Percentiles rank a stretch among this genome's conserved stretches.
phyloP scores from a whole-genome alignment of 2,113 vertebrate species.

The Willisornis vidua region DNA sequence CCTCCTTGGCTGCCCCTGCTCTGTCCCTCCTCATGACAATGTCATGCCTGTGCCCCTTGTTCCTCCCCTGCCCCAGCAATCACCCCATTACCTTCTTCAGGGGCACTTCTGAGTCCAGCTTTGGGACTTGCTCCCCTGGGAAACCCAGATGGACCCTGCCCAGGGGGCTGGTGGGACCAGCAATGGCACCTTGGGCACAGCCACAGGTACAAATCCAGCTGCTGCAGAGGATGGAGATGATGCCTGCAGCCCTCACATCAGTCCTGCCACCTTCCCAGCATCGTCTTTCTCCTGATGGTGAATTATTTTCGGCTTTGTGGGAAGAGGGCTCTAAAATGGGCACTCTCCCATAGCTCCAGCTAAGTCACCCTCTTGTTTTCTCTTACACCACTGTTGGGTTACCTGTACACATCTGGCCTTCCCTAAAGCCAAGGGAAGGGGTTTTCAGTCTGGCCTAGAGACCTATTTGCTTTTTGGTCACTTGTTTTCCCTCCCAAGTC shows the following conservation, averaged over 20 bases:
- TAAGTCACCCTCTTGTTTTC: background rate
- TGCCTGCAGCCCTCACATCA: background rate
- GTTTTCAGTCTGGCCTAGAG: background rate
- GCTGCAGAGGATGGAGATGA: background rate
- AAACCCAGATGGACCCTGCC: background rate
- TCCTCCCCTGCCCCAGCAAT: background rate
- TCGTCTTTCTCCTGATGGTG: accelerated
- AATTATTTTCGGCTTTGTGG: background rate
- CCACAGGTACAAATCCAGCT: background rate
- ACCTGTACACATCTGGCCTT: accelerated
- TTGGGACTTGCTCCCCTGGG: background rate
- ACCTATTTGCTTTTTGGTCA: accelerated
- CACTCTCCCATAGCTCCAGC: accelerated
- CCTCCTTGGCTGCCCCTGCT: background rate
- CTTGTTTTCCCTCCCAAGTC: background rate
- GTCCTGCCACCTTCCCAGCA: accelerated
- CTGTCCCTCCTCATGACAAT: background rate
- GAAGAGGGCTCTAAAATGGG: background rate
- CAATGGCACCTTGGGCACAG: background rate
- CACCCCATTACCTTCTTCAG: background rate
- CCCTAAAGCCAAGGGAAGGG: accelerated
- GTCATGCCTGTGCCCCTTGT: background rate
- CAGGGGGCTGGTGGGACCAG: accelerated
- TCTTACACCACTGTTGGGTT: accelerated
- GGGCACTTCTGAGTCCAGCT: background rate